Base-by-base conservation (phyloP, 2,113 vertebrate species). In the Paradoxurus hermaphroditus region DNA sequence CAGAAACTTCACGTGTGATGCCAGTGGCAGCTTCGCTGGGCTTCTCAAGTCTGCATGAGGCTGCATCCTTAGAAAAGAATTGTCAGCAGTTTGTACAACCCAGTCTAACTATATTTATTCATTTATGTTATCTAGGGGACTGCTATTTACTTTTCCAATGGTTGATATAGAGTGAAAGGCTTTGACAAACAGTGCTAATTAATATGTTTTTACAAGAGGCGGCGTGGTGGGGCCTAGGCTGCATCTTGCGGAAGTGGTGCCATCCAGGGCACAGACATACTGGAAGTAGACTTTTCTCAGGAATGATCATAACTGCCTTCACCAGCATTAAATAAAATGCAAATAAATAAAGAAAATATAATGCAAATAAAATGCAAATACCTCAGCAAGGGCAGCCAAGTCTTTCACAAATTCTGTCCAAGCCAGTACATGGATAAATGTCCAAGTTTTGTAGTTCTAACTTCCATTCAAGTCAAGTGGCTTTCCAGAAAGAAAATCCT, bases 121-220 rank as follows among this genome's bases (percentile, higher is more conserved):
- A 96, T 46, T 77, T 75, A 81, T 59, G 34, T 92, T 96, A 94
- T 92, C 88, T 88, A 46, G 36, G 41, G 73, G 49, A 67, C 41
- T 77, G 39, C 59, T 97, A 41, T 97, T 97, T 96, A 82, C 81
- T 81, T 90, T 96, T 77, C 81, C 59, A 65, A 70, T 16, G 10
- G 34, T 3, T 84, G 46, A 73, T 81, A 31, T 70, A 63, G 87
- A 86, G 92, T 29, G 18, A 86, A 90, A 91, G 59, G 29, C 70
- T 95, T 83, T 86, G 82, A 29, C 93, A 94, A 96, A 97, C 88
- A 97, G 56, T 25, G 29, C 56, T 77, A 92, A 97, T 95, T 67
- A 88, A 9, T 7, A 8, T 1, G 0, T 46, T 85, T 92, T n/a
- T 46, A 75, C 39, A 75, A 16, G 7, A 39, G 12, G 39, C 51